These are phyloP conservation scores for Fregetta grallaria DNA, from an alignment of 2,113 vertebrate species.

Conservation along the genomic window DNA sequence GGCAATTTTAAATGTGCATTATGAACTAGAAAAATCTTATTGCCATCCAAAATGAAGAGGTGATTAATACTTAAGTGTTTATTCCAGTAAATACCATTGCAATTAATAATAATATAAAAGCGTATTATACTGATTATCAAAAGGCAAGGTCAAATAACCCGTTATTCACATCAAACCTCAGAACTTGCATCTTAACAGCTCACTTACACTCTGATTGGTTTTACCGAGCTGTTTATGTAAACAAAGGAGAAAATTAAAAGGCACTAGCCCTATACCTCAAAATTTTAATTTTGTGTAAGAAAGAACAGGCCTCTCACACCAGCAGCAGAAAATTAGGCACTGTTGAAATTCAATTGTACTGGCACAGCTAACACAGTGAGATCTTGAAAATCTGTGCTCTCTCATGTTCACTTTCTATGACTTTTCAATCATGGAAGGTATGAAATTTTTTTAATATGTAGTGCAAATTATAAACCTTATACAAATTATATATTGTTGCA, in stretches of 20 bases:
- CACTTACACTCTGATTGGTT: not conserved
- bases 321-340: not conserved
- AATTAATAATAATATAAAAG: not conserved
- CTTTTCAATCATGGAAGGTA: not conserved
- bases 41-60: not conserved
- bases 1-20: not conserved
- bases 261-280: not conserved
- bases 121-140: not conserved
- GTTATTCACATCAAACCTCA: not conserved
- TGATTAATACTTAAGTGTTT: not conserved
- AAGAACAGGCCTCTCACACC: not conserved
- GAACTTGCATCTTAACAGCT: not conserved
- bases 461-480: not conserved
- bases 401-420: not conserved
- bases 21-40: not conserved
- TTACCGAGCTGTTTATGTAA: not conserved
- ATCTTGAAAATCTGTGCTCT: not conserved
- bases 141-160: not conserved
- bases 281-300: not conserved
- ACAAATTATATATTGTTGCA: not conserved
- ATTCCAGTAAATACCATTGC: not conserved
- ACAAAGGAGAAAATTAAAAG: not conserved
- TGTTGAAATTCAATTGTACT: not conserved
- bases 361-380: not conserved
- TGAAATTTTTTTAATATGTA: not conserved